Percentiles rank a stretch among this genome's conserved stretches.
phyloP scores from a whole-genome alignment of 2,113 vertebrate species.

The Emydura subglobosa region DNA sequence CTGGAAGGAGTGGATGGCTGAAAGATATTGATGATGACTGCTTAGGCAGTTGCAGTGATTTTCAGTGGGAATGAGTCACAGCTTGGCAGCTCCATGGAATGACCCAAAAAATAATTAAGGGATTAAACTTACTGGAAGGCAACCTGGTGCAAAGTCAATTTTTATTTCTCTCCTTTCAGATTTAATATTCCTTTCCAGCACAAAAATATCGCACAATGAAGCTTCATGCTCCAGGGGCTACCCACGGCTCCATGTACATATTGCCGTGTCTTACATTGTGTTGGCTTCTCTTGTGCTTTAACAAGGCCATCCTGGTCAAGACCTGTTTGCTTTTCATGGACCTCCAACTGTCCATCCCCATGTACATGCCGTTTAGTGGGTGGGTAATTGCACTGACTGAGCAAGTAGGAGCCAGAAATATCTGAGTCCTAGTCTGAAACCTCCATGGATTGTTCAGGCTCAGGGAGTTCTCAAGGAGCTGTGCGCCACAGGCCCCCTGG shows the following conservation, averaged over 20 bases:
- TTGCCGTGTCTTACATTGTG: neutral
- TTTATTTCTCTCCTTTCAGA: conserved; percentile 26
- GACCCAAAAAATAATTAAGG: conserved; percentile 59
- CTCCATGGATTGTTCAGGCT: neutral
- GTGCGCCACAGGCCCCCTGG: neutral
- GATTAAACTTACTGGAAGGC: conserved; percentile 70
- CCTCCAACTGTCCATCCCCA: neutral
- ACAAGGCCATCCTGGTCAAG: neutral
- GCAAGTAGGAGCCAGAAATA: neutral
- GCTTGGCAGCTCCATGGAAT: conserved; percentile 50
- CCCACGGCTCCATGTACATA: neutral
- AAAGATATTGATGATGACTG: conserved; percentile 63
- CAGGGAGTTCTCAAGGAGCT: neutral
- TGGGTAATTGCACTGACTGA: neutral
- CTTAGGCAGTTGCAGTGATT: conserved; percentile 11
- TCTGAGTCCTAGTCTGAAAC: neutral
- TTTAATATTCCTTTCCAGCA: neutral
- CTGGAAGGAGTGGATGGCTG: conserved; percentile 57
- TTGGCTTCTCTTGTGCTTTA: neutral
- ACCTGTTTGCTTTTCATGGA: neutral
- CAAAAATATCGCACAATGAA: neutral
- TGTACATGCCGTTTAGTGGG: too few relatives aligned
- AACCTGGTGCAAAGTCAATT: neutral
- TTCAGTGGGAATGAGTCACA: conserved; percentile 66
- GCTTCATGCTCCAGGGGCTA: neutral